Percentiles rank a stretch among this genome's conserved stretches.
Evolutionary conservation across 2,797 vertebrate genomes (phyloP).

Genomic region (Trachops cirrhosus): DNA sequence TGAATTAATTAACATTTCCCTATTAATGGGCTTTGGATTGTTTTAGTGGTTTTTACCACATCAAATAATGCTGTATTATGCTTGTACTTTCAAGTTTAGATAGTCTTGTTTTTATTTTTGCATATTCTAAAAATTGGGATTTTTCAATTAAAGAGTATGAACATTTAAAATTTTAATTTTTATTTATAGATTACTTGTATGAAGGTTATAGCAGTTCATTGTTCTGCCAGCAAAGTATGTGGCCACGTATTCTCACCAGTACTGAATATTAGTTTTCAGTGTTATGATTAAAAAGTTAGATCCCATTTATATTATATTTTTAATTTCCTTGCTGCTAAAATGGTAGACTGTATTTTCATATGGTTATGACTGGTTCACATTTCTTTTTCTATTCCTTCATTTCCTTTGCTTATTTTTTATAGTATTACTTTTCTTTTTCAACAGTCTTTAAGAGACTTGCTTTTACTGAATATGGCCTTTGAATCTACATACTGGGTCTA

Average conservation of each 20-base stretch:
- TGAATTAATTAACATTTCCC: not conserved
- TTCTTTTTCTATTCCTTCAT: not conserved
- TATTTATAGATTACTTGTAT: not conserved
- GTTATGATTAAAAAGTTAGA: not conserved
- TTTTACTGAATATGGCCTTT: conserved; percentile 44
- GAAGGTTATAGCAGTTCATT: not conserved
- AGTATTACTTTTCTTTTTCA: not conserved
- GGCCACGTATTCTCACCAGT: not conserved
- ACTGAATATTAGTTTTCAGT: not conserved
- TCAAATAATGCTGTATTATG: not conserved
- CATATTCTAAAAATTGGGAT: not conserved
- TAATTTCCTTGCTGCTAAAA: not conserved
- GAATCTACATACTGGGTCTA: conserved; percentile 36
- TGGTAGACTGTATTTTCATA: not conserved
- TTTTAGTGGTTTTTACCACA: not conserved
- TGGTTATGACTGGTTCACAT: not conserved
- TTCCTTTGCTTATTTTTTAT: not conserved
- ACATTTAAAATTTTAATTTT: not conserved
- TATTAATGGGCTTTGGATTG: not conserved
- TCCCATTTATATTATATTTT: not conserved
- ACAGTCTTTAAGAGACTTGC: not conserved
- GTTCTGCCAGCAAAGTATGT: not conserved
- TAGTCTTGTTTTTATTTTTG: not conserved
- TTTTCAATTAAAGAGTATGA: not conserved
- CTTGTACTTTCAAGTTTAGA: not conserved